Conservation (phyloP, 2,888 invertebrate genomes). For the Lampropteryx suffumata region DNA sequence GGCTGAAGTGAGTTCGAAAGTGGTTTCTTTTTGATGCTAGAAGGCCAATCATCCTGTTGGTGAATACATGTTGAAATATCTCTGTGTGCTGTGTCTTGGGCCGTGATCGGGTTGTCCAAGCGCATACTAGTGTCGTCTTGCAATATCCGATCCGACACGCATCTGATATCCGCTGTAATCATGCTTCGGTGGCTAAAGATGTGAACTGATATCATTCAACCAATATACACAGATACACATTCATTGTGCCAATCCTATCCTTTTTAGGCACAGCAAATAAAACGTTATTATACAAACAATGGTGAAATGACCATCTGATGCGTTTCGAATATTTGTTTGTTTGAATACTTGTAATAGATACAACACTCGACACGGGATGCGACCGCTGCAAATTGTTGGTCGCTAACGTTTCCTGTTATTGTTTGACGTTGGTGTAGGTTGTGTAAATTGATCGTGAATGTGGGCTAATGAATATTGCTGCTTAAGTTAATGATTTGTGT, state of each 20-base stretch:
- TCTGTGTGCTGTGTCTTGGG: not conserved
- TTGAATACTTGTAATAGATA: conserved; percentile 29
- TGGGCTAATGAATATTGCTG: conserved; percentile 12
- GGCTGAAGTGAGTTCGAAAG: too few relatives aligned
- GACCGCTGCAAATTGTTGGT: conserved; percentile 25
- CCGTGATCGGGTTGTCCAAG: conserved; percentile 39
- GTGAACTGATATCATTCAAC: not conserved
- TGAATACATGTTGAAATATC: not conserved
- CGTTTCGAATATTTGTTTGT: conserved; percentile 26
- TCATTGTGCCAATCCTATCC: too few relatives aligned
- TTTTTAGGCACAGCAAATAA: too few relatives aligned
- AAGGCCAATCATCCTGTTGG: too few relatives aligned
- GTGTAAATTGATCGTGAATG: conserved; percentile 23
- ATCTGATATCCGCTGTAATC: conserved; percentile 33
- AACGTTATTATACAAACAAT: too few relatives aligned
- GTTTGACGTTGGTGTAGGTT: conserved; percentile 27
- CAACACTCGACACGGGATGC: conserved; percentile 25
- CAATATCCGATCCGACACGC: conserved; percentile 38
- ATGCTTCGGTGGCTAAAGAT: conserved; percentile 2
- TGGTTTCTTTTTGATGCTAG: too few relatives aligned
- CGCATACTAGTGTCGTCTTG: conserved; percentile 37
- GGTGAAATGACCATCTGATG: too few relatives aligned
- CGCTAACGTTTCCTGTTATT: conserved; percentile 32
- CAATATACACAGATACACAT: too few relatives aligned
- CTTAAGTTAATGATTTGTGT: not conserved